phyloP scores from a whole-genome alignment of 2,888 invertebrate species.

The Cosmopolites sordidus region DNA sequence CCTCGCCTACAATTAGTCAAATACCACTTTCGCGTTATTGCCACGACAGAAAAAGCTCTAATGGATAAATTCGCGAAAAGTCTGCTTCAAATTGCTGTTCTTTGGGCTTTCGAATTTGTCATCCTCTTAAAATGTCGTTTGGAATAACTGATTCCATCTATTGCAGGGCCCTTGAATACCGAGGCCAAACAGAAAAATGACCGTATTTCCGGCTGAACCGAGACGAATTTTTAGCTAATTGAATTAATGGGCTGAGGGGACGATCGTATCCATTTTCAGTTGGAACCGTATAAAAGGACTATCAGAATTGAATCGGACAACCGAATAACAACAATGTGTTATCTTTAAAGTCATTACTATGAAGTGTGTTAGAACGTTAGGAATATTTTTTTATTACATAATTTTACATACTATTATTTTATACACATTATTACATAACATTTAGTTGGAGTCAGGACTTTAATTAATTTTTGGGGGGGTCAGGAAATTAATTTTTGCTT shows the following conservation, averaged over 20 bases:
- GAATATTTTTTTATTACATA: too few species aligned
- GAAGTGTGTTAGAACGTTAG: too few species aligned
- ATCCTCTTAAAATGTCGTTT: conserved; percentile 27
- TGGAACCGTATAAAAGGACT: not conserved
- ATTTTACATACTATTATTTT: too few species aligned
- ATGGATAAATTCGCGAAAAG: conserved; percentile 26
- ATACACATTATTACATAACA: too few species aligned
- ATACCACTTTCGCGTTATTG: conserved; percentile 25
- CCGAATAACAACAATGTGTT: not conserved
- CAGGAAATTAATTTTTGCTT: too few species aligned
- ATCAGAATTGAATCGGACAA: conserved; percentile 1
- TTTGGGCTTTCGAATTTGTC: conserved; percentile 25
- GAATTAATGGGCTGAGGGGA: conserved; percentile 16
- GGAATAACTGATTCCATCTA: conserved; percentile 25
- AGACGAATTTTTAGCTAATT: conserved; percentile 23
- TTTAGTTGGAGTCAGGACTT: too few species aligned
- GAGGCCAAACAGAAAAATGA: conserved; percentile 20
- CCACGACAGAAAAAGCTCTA: conserved; percentile 28
- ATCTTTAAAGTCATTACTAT: not conserved
- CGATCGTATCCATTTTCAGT: not conserved
- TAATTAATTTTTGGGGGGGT: too few species aligned
- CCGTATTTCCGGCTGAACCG: conserved; percentile 19
- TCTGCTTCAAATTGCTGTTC: conserved; percentile 26
- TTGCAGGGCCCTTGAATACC: conserved; percentile 15
- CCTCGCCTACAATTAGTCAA: conserved; percentile 23